Evolutionary conservation across 2,113 vertebrate species (phyloP), one percentile per base, ranked within the genome.

Genomic region (Pseudorhombus dupliciocellatus): DNA sequence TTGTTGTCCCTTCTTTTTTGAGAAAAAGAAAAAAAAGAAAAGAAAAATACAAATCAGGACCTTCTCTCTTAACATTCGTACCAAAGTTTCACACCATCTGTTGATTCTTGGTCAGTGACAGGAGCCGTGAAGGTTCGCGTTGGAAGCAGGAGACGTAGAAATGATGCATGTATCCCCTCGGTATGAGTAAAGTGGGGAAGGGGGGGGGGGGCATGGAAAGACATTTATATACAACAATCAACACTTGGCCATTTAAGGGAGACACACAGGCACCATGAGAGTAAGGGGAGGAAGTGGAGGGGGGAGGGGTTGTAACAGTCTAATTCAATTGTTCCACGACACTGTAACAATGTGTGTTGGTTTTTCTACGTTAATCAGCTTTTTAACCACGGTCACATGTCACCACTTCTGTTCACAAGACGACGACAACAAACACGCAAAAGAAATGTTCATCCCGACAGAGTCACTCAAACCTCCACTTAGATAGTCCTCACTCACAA

Each of bases 291-390:
- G 37, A 70, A 65, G 66, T 65, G 68, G 62, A 37, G 44, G 53
- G 69, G 59, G 46, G n/a, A n/a, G n/a, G n/a, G 53, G 53, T 67
- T 68, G 74, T 90, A 91, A 91, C 89, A 91, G 89, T 91, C 91
- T 84, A 83, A 77, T 83, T 88, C 52, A 70, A 78, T 75, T 81
- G 16, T 73, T 79, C 70, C 88, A 86, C 80, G 72, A 85, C 34
- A 88, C 57, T 83, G 77, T 81, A 85, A 88, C 75, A 68, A 79
- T 67, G 42, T 65, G 73, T 83, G 59, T 46, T 63, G n/a, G 26
- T 73, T 83, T 81, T 85, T 87, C 48, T 85, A 84, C 53, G 66
- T 83, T 37, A 44, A 51, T 84, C 79, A 83, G 84, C 85, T 79
- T 50, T 20, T 50, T 14, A 50, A 86, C 84, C 75, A 90, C 85